Base-by-base conservation (phyloP, 2,113 vertebrate genomes). In the Merops nubicus region DNA sequence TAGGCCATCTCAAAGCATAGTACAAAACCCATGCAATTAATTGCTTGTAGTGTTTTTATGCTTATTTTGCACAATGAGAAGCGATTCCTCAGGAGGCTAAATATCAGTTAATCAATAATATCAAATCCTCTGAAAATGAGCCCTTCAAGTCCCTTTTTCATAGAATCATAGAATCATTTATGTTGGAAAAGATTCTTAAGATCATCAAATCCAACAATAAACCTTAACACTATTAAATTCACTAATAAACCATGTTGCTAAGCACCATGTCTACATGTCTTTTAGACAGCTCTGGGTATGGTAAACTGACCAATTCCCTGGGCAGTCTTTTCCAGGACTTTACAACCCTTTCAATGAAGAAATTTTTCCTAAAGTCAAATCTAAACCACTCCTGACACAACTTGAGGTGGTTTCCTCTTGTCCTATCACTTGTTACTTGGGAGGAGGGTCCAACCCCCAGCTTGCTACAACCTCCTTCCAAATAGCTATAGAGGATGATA, bases 41-140 rank as follows among this genome's bases (percentile, higher is more conserved):
- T 98, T 97, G 96, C 97, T 98, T 98, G 96, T 97, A 97, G 96
- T 98, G 95, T 97, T 98, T 97, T 96, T 94, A 98, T 97, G 97
- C 98, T 98, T 98, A 98, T 98, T 98, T 98, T 97, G 96, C 97
- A 97, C 96, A 97, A 96, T 95, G 93, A 97, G 95, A 97, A 97
- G 31, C 21, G 26, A 97, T 94, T 96, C 96, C 94, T 97, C 38
- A 34, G 91, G 96, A 98, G 88, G 79, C 89, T 93, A 96, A 97
- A 96, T 96, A 97, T 97, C 96, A 91, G 93, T 95, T 98, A 97
- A 98, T 98, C 98, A 95, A 98, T 98, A 98, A 86, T 92, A 97
- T 88, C 92, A 98, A 92, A 93, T 96, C 63, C 92, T 86, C 85
- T 93, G 78, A 89, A 98, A 98, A 97, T 68, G 65, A 98, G 70